Percentiles rank a stretch among this genome's conserved stretches.
Conservation (phyloP, 2,113 vertebrate species). For the Maccullochella peelii region DNA sequence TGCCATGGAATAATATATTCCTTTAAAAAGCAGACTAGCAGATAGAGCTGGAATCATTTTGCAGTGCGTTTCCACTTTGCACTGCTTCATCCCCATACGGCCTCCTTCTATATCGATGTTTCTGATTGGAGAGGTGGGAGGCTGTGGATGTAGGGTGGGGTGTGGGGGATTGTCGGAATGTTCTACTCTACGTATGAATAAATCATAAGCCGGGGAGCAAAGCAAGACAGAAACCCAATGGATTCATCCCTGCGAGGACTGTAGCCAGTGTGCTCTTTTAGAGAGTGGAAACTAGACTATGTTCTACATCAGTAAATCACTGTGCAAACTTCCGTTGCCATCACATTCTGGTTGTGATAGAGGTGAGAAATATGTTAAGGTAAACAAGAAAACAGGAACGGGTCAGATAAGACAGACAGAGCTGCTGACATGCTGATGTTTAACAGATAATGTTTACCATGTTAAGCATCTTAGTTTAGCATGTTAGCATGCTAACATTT, state of each 20-base stretch:
- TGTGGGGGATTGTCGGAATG: constrained; percentile 55
- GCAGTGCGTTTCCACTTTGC: constrained; percentile 19
- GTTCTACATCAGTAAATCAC: constrained; percentile 45
- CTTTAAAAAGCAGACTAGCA: constrained; percentile 1
- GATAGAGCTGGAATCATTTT: constrained; percentile 51
- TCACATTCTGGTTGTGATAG: neutral
- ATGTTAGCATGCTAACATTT: too few species aligned
- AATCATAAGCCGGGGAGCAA: constrained; percentile 69
- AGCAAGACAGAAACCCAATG: constrained; percentile 60
- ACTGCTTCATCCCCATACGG: constrained; percentile 10
- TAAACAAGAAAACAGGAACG: constrained; percentile 13
- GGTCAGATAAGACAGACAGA: neutral
- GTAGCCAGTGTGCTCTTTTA: constrained; percentile 40
- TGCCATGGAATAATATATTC: neutral
- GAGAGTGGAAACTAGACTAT: constrained; percentile 28
- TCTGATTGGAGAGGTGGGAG: constrained; percentile 60
- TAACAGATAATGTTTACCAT: too few species aligned
- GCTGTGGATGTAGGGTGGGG: constrained; percentile 37
- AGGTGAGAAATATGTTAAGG: constrained; percentile 8
- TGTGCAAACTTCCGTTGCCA: neutral
- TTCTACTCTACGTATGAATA: constrained; percentile 73
- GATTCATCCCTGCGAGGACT: constrained; percentile 63
- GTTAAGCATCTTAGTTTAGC: too few species aligned
- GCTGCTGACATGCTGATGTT: neutral
- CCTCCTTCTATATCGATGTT: constrained; percentile 55